Conservation (phyloP, 1,140 invertebrate genomes). For the Eciton burchellii region DNA sequence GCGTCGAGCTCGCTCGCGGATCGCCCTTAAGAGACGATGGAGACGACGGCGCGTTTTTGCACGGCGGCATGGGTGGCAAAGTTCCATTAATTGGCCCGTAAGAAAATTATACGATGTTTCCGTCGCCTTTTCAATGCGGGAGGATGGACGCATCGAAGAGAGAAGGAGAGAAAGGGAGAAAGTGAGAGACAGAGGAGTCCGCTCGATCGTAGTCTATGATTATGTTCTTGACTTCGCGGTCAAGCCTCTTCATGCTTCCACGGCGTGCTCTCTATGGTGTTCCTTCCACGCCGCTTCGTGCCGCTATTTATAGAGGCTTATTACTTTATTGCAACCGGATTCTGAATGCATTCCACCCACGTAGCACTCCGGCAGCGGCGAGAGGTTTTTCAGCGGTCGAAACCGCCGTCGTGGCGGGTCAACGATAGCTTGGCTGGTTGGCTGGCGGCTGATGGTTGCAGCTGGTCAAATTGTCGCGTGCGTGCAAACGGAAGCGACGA, state of each 20-base stretch:
- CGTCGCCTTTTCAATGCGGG: conserved; percentile 56
- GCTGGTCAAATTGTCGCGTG: conserved; percentile 28
- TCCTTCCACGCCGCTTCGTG: conserved; percentile 69
- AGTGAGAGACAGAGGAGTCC: conserved; percentile 37
- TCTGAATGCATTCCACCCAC: conserved; percentile 77
- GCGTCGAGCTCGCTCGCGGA: conserved; percentile 1
- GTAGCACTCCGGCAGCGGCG: conserved; percentile 51
- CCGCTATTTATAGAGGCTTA: conserved; percentile 80
- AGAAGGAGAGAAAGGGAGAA: background rate
- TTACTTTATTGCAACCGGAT: conserved; percentile 80
- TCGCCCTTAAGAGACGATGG: no score
- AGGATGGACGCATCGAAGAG: conserved; percentile 11
- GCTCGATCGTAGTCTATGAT: conserved; percentile 79
- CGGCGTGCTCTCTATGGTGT: conserved; percentile 68
- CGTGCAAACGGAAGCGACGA: conserved; percentile 17
- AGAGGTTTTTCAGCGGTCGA: conserved; percentile 18
- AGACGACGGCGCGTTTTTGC: conserved; percentile 25
- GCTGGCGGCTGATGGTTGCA: conserved; percentile 28
- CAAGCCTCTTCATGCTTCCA: conserved; percentile 76
- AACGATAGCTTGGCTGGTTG: no score
- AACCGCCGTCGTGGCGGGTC: conserved; percentile 13
- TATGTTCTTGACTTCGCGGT: conserved; percentile 81
- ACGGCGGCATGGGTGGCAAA: conserved; percentile 58
- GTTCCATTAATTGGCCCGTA: conserved; percentile 61
- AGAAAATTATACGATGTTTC: conserved; percentile 62